A percentile compares a stretch with the other conserved stretches of the same genome.
phyloP scores from a whole-genome alignment of 2,113 vertebrate genomes.

The Oncorhynchus nerka region DNA sequence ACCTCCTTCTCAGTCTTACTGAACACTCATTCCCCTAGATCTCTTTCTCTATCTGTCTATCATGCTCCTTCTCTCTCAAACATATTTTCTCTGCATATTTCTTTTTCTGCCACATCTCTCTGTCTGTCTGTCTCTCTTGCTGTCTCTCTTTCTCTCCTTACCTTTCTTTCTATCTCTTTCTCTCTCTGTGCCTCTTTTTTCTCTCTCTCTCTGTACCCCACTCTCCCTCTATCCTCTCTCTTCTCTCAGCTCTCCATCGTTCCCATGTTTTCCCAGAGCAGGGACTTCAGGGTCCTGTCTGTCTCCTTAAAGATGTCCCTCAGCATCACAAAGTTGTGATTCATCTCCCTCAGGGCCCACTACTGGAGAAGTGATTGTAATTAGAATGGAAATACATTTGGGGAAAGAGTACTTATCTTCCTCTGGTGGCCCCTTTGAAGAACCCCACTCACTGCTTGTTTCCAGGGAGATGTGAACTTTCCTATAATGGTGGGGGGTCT shows the following conservation, averaged over 20 bases:
- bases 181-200: too few relatives aligned
- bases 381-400: conserved; percentile 7
- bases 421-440: conserved; percentile 17
- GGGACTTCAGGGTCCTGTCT: background rate
- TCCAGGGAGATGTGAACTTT: conserved; percentile 12
- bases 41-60: background rate
- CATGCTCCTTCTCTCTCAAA: background rate
- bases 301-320: conserved; percentile 3
- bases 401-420: conserved; percentile 4
- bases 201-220: too few relatives aligned
- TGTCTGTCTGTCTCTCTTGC: too few relatives aligned
- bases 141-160: too few relatives aligned
- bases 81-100: too few relatives aligned
- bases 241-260: background rate
- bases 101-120: too few relatives aligned
- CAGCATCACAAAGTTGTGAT: background rate
- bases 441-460: conserved; percentile 18
- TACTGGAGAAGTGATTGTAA: conserved; percentile 12
- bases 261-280: background rate
- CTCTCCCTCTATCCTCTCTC: background rate
- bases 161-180: too few relatives aligned
- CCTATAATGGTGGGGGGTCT: conserved; percentile 3
- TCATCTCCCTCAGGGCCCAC: conserved; percentile 5
- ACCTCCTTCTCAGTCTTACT: background rate
- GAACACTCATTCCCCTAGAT: background rate